A percentile compares a stretch with the other conserved stretches of the same genome.
These are phyloP conservation scores for Mus spretus DNA, from an alignment of 2,797 vertebrate genomes.

Conservation along the genomic window DNA sequence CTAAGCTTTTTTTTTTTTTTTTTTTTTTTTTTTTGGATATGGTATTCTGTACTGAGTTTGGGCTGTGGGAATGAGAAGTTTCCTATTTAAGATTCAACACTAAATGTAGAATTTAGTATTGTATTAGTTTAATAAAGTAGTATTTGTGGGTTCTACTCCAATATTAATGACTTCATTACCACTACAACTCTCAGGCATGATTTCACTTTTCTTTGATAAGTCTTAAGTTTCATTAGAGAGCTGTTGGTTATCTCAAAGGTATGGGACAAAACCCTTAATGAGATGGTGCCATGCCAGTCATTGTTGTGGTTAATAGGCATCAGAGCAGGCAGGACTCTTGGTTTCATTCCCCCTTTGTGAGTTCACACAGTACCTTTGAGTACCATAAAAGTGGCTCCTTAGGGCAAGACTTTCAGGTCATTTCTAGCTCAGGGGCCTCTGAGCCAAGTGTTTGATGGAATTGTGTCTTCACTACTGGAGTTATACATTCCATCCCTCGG, in stretches of 20 bases:
- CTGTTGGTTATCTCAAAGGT: neutral
- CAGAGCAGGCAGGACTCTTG: neutral
- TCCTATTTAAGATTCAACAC: neutral
- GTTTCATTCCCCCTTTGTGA: neutral
- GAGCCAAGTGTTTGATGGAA: too few relatives aligned
- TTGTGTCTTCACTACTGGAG: too few relatives aligned
- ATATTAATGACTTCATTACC: neutral
- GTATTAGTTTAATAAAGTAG: neutral
- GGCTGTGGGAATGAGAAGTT: neutral
- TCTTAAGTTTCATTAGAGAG: neutral
- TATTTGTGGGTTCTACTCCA: neutral
- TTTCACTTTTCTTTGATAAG: neutral
- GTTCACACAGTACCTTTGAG: neutral
- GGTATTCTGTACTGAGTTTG: neutral
- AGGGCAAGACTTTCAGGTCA: neutral
- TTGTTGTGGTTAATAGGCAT: neutral
- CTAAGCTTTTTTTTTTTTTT: neutral
- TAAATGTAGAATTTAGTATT: neutral
- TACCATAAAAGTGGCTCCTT: neutral
- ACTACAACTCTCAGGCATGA: fast-evolving
- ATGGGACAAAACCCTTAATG: neutral
- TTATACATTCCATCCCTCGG: neutral
- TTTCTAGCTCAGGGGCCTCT: too few relatives aligned
- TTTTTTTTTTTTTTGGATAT: too few relatives aligned
- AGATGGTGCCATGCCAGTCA: too few relatives aligned